Conservation (phyloP, 2,797 vertebrate species). For the Falco novaeseelandiae region DNA sequence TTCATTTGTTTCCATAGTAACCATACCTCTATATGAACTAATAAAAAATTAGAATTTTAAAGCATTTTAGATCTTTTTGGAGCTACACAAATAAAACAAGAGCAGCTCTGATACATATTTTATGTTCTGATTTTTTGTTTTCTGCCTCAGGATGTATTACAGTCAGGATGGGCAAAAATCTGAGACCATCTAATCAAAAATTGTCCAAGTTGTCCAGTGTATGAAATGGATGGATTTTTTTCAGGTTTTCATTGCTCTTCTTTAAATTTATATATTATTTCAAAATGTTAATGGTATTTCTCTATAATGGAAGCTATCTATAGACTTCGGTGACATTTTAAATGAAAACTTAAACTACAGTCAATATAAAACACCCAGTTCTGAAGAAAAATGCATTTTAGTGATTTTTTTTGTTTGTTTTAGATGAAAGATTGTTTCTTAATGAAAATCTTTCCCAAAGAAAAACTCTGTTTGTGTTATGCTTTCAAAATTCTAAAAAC, state of each 20-base stretch:
- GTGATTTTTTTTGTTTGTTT: background rate
- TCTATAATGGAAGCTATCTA: background rate
- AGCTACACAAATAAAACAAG: background rate
- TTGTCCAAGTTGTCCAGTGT: background rate
- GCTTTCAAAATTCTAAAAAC: background rate
- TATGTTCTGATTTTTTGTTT: background rate
- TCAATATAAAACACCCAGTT: background rate
- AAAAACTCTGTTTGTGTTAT: background rate
- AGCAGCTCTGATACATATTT: background rate
- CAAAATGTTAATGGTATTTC: background rate
- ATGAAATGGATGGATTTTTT: background rate
- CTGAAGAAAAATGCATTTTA: background rate
- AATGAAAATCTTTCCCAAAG: background rate
- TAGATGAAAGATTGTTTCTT: background rate
- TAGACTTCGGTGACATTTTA: background rate
- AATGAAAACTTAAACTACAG: background rate
- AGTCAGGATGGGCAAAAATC: background rate
- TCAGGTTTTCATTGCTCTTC: background rate
- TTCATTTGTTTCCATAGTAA: background rate
- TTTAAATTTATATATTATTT: background rate
- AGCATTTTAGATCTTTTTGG: background rate
- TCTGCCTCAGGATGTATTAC: background rate
- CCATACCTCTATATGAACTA: background rate
- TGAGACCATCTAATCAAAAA: background rate
- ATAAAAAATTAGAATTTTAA: background rate